Conservation (phyloP, 2,113 vertebrate genomes). For the Syrmaticus mikado region DNA sequence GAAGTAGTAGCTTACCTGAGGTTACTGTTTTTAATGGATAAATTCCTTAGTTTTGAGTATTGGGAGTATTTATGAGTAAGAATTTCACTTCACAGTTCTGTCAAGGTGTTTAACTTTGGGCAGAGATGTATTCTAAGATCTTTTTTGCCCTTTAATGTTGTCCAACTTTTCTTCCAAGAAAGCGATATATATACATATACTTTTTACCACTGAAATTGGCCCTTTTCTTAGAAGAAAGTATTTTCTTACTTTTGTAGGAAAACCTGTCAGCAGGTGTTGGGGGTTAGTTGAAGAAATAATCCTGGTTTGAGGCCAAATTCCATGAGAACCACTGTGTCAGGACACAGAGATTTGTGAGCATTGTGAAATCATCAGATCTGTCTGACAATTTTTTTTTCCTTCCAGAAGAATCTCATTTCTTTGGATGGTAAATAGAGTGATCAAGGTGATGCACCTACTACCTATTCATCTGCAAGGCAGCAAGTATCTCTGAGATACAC, state of each 20-base stretch:
- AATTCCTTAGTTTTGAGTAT: neutral
- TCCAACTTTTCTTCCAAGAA: neutral
- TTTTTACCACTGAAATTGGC: neutral
- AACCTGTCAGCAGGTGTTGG: neutral
- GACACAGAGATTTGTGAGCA: neutral
- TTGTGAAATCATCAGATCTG: neutral
- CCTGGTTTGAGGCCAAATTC: neutral
- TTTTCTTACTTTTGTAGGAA: neutral
- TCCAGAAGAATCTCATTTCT: neutral
- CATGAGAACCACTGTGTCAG: neutral
- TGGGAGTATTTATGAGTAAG: neutral
- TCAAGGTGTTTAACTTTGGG: neutral
- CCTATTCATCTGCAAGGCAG: neutral
- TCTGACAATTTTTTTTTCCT: neutral
- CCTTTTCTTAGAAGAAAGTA: neutral
- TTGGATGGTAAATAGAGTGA: neutral
- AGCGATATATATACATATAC: neutral
- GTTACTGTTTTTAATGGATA: neutral
- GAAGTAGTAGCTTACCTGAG: neutral
- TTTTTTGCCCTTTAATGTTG: neutral
- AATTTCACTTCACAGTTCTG: neutral
- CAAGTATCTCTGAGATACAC: neutral
- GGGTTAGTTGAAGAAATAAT: neutral
- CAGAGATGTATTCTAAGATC: neutral
- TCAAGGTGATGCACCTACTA: neutral